Conservation (phyloP, 2,113 vertebrate genomes). For the Nycticryphes semicollaris region DNA sequence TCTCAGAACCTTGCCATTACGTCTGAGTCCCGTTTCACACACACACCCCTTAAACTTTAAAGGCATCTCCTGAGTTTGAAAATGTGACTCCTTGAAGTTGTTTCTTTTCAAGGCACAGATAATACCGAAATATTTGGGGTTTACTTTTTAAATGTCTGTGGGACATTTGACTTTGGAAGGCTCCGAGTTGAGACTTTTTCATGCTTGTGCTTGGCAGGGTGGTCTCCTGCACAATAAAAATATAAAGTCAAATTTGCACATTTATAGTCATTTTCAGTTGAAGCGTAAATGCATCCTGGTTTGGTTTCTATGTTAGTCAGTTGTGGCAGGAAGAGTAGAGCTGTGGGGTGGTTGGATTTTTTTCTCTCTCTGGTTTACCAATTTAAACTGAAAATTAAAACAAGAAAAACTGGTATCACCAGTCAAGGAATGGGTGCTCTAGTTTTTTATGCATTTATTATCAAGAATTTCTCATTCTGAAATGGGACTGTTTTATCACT, state of each 20-base stretch:
- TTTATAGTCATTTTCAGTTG: background rate
- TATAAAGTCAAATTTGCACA: background rate
- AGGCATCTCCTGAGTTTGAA: background rate
- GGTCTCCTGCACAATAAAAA: background rate
- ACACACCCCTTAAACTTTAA: background rate
- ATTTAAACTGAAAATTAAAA: background rate
- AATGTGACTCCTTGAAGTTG: background rate
- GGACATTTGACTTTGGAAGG: background rate
- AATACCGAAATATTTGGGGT: background rate
- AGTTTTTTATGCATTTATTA: background rate
- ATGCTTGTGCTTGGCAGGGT: background rate
- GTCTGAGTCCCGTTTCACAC: background rate
- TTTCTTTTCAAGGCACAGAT: background rate
- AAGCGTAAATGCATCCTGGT: background rate
- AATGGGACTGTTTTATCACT: background rate
- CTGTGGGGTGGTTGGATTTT: background rate
- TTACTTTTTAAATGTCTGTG: background rate
- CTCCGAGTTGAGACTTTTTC: background rate
- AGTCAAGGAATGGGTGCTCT: background rate
- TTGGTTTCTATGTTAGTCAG: background rate
- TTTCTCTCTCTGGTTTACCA: background rate
- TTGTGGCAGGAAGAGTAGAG: background rate
- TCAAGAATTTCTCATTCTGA: background rate
- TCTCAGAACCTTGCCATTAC: background rate
- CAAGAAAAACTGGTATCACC: background rate